Conservation (phyloP, 2,888 invertebrate species). For the Arrhopalites spinosus region DNA sequence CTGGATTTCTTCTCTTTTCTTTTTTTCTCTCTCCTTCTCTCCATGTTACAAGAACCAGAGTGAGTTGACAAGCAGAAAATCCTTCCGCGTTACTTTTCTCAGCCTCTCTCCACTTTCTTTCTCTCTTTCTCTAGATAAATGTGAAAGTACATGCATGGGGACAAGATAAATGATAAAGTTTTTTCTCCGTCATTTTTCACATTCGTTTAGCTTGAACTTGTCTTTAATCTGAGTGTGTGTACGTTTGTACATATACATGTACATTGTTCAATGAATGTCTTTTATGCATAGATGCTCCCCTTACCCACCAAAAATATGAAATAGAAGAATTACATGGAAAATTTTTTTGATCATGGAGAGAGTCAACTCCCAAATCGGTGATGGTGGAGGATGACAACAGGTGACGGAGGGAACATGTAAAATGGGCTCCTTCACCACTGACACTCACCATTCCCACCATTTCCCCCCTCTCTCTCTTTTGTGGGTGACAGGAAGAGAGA, state of each 20-base stretch:
- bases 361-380: neutral
- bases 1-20: neutral
- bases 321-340: neutral
- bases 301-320: neutral
- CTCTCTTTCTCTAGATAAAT: constrained; percentile 7
- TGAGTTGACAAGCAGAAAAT: constrained; percentile 35
- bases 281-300: neutral
- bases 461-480: constrained; percentile 13
- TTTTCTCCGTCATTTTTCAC: constrained; percentile 28
- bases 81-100: constrained; percentile 13
- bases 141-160: neutral
- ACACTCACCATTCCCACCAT: constrained; percentile 17
- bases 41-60: constrained; percentile 5
- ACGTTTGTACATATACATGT: neutral
- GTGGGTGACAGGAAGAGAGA: neutral
- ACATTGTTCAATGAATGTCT: neutral
- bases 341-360: no score
- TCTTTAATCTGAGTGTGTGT: neutral
- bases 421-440: constrained; percentile 43
- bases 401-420: constrained; percentile 39
- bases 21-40: constrained; percentile 9
- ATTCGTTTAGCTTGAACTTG: constrained; percentile 26
- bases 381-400: constrained; percentile 1
- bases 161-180: constrained; percentile 36
- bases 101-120: constrained; percentile 5